Conservation (phyloP, 2,888 invertebrate genomes). For the Bugulina stolonifera region DNA sequence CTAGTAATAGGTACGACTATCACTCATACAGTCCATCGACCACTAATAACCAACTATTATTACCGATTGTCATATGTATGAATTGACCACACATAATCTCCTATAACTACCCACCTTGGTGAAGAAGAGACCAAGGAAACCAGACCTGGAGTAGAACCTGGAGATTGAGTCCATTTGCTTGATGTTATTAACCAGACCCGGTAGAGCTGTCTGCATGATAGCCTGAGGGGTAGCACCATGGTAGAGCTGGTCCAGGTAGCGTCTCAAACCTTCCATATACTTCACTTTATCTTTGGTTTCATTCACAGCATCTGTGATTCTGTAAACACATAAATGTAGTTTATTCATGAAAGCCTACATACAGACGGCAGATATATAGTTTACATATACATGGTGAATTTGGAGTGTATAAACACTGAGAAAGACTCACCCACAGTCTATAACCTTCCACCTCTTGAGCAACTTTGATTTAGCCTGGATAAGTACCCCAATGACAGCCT, state of each 20-base stretch:
- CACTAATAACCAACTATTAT: background rate
- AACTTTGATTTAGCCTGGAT: conserved; percentile 52
- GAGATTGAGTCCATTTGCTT: conserved; percentile 53
- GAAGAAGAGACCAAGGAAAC: conserved; percentile 50
- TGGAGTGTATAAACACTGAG: no score
- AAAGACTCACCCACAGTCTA: conserved; percentile 50
- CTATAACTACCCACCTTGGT: conserved; percentile 40
- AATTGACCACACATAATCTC: no score
- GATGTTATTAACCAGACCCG: conserved; percentile 47
- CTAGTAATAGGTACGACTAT: no score
- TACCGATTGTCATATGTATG: no score
- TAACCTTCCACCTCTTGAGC: conserved; percentile 51
- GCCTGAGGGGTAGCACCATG: conserved; percentile 43
- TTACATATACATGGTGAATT: no score
- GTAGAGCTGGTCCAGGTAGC: conserved; percentile 49
- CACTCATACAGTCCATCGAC: no score
- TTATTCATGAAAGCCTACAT: no score
- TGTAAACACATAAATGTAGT: no score
- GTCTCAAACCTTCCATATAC: conserved; percentile 49
- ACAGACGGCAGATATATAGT: no score
- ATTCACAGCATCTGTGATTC: conserved; percentile 53
- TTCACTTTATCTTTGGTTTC: conserved; percentile 53
- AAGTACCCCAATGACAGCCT: conserved; percentile 50
- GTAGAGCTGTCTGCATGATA: conserved; percentile 47
- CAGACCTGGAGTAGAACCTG: conserved; percentile 48